Evolutionary conservation across 2,797 vertebrate species (phyloP), one percentile per base, ranked within the genome.

Genomic region (Acrossocheilus fasciatus): DNA sequence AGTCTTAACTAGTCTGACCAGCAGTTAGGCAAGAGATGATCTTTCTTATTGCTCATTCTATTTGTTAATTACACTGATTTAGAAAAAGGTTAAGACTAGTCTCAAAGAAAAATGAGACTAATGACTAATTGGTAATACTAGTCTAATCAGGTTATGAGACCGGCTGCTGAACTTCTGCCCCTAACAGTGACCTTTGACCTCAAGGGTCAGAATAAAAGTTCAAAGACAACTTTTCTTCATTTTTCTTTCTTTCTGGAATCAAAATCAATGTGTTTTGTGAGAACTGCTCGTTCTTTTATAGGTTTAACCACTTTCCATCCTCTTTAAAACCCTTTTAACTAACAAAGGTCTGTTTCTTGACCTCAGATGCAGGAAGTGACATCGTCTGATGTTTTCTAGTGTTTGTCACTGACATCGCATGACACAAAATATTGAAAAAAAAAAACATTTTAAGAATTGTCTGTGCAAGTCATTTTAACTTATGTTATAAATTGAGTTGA

Each of bases 131-230:
- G 17, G 26, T 34, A 52, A 50, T 10, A 75, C 43, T 34, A 52
- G 30, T 54, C 26, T 73, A 45, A 75, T 7, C 47, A 11, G 73
- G 45, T 76, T 54, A 54, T 36, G 14, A 18, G 34, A 20, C n/a
- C 6, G 17, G 34, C 50, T 30, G 5, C 9, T 76, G 74, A 54
- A 20, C 74, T 76, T 47, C n/a, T 23, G 74, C 50, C 1, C 75
- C 34, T 76, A n/a, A 39, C 34, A 17, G 17, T 76, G 74, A 76
- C 47, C 74, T 52, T 50, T 52, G 73, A 52, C 47, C 73, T 75
- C 41, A 45, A 47, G 23, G 12, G 7, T 47, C 6, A 73, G 12
- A 8, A 47, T 17, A 47, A 73, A 47, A 8, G 43, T 36, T 9
- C 43, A 54, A 30, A 76, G 15, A 17, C 70, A 30, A 30, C 3